Conservation (phyloP, 1,140 invertebrate species). For the Pseudoatta argentina region DNA sequence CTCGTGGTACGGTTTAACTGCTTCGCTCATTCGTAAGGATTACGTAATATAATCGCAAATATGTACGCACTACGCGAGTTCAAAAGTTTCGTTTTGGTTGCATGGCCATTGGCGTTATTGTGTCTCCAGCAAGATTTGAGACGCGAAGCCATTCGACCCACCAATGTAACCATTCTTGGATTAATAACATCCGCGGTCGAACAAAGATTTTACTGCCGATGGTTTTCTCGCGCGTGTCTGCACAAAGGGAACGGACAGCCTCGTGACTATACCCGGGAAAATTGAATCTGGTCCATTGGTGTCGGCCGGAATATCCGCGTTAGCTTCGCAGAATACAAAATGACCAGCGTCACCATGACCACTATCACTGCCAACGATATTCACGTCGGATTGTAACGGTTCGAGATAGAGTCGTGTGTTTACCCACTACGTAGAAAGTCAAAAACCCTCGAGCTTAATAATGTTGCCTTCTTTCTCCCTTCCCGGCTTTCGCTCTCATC, state of each 20-base stretch:
- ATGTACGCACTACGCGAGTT: not conserved
- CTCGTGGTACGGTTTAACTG: constrained; percentile 23
- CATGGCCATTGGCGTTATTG: constrained; percentile 45
- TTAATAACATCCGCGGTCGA: constrained; percentile 66
- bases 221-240: constrained; percentile 25
- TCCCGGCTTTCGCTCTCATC: not conserved
- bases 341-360: constrained; percentile 33
- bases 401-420: constrained; percentile 69
- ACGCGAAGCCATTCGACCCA: constrained; percentile 40
- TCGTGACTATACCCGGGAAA: constrained; percentile 22
- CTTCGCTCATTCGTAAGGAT: constrained; percentile 14
- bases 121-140: not conserved
- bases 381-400: constrained; percentile 3
- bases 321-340: constrained; percentile 61
- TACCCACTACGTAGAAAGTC: constrained; percentile 77
- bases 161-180: constrained; percentile 63
- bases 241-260: constrained; percentile 18
- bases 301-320: constrained; percentile 16
- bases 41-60: not conserved
- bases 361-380: not conserved
- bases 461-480: constrained; percentile 64
- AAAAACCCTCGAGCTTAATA: constrained; percentile 83
- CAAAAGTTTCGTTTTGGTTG: constrained; percentile 20
- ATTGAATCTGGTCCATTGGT: constrained; percentile 50
- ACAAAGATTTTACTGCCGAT: constrained; percentile 62